A percentile compares a stretch with the other conserved stretches of the same genome.
Evolutionary conservation across 2,113 vertebrate species (phyloP).

Genomic region (Buteo buteo): DNA sequence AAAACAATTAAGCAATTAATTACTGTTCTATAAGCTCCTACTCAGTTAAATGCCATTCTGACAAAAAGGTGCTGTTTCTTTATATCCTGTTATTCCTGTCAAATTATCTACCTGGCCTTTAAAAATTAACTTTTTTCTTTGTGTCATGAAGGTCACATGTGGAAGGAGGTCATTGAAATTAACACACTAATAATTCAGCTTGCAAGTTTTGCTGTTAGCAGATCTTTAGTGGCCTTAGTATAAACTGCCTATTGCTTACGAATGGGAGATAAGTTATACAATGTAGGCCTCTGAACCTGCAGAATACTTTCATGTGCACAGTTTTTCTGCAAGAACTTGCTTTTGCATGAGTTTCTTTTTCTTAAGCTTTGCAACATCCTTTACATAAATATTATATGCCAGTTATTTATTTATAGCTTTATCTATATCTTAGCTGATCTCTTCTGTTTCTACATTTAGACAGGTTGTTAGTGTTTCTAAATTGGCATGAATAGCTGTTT

Average conservation of each 20-base stretch:
- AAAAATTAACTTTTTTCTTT: neutral
- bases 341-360: neutral
- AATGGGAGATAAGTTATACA: neutral
- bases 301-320: neutral
- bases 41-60: neutral
- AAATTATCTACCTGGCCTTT: neutral
- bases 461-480: neutral
- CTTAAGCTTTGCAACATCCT: neutral
- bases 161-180: neutral
- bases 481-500: neutral
- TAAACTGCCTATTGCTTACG: neutral
- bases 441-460: neutral
- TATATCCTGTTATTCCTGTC: neutral
- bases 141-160: neutral
- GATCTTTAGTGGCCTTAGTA: neutral
- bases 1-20: slow-evolving; percentile 56
- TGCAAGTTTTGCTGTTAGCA: neutral
- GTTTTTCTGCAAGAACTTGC: neutral
- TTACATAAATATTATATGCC: neutral
- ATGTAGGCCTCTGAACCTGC: neutral
- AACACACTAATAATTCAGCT: neutral
- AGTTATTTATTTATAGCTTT: neutral
- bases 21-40: slow-evolving; percentile 15
- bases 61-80: neutral
- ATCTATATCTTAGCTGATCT: neutral